Base-by-base conservation (phyloP, 1,140 invertebrate genomes). In the Drosophila ohnishii region DNA sequence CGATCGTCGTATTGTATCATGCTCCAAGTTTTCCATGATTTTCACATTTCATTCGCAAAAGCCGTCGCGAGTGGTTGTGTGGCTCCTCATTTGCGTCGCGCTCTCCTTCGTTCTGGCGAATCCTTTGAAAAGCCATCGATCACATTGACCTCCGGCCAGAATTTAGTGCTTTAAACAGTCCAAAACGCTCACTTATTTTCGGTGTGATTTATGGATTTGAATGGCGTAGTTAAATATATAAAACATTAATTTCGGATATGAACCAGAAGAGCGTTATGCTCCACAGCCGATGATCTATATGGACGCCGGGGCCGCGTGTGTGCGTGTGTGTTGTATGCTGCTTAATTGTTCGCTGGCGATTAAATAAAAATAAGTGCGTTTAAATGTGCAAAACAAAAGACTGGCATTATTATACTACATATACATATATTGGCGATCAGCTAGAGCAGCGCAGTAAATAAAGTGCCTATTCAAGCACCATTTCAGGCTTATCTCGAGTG, bases 31-130 rank as follows among this genome's bases (percentile, higher is more conserved):
- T 90, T 90, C 87, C 87, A 63, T 78, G 80, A 83, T 74, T 86
- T 89, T 87, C 73, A 73, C 69, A 69, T 73, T 77, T 90, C 87
- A 90, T 84, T 90, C 83, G 83, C 74, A 63, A 81, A 81, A 69
- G 74, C 51, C 69, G 69, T 55, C 74, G 77, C 69, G 69, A 62
- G 55, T 65, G 75, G 74, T 67, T 44, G 56, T 58, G 28, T 67
- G 22, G 59, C n/a, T 44, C 32, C 39, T 51, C 72, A 48, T 40
- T 48, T 37, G 14, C 22, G 10, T 25, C 47, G 32, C 28, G 30
- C 0, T 50, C n/a, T 16, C 16, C 47, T 39, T 50, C 28, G 6
- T 13, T 39, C n/a, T 16, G 37, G 30, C 9, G 22, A 40, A 30
- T 71, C 67, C 67, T 71, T 50, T 53, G 51, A 3, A 35, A 14